Evolutionary conservation across 1,140 invertebrate species (phyloP).

Genomic region (Musca domestica): DNA sequence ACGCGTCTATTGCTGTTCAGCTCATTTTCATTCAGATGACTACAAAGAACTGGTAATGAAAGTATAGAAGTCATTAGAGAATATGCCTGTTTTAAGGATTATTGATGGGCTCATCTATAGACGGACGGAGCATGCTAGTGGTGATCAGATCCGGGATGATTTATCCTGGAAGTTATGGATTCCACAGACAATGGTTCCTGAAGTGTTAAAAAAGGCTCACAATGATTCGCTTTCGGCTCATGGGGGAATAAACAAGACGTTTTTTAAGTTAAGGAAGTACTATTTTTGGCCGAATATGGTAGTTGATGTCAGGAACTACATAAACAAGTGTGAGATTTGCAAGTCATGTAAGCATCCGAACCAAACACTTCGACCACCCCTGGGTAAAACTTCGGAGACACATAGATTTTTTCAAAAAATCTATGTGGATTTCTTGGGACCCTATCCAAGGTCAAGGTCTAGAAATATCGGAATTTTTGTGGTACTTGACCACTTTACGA

Average conservation of each 20-base stretch:
- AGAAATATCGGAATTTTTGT: not conserved
- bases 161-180: not conserved
- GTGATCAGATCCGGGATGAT: not conserved
- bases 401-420: not conserved
- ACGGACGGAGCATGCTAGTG: not conserved
- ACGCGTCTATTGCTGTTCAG: conserved; percentile 26
- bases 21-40: not conserved
- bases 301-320: not conserved
- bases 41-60: not conserved
- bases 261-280: too few relatives aligned
- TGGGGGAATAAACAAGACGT: not conserved
- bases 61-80: not conserved
- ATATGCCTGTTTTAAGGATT: not conserved
- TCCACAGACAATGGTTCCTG: not conserved
- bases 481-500: not conserved
- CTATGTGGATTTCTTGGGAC: not conserved
- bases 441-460: not conserved
- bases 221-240: too few relatives aligned
- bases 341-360: too few relatives aligned
- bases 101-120: not conserved
- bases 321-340: not conserved
- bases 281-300: not conserved
- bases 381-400: too few relatives aligned
- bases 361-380: too few relatives aligned
- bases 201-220: too few relatives aligned